phyloP scores from a whole-genome alignment of 2,797 vertebrate genomes.

The Holocentrus rufus region DNA sequence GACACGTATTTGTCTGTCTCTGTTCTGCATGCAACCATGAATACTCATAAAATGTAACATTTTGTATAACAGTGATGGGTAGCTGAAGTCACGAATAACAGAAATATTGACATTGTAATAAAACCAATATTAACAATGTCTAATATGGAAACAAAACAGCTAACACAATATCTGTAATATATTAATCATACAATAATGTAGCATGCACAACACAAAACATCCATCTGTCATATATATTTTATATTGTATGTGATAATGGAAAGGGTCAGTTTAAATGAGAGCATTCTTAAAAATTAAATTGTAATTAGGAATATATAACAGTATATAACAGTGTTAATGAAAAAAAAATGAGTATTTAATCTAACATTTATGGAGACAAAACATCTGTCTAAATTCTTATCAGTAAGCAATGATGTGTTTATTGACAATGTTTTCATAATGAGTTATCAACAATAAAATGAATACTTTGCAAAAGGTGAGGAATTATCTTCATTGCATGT shows the following conservation, averaged over 20 bases:
- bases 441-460: background rate
- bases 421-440: background rate
- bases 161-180: background rate
- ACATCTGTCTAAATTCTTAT: background rate
- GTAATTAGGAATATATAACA: background rate
- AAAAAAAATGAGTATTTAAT: too few relatives aligned
- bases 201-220: too few relatives aligned
- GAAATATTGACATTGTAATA: conserved; percentile 1
- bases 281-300: background rate
- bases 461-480: background rate
- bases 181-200: conserved; percentile 8
- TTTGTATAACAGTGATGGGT: conserved; percentile 16
- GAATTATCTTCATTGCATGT: background rate
- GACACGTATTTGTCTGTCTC: conserved; percentile 60
- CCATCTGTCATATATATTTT: too few relatives aligned
- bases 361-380: background rate
- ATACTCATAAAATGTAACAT: conserved; percentile 37
- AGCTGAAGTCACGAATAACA: background rate
- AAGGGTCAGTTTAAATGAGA: too few relatives aligned
- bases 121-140: conserved; percentile 3
- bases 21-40: conserved; percentile 53
- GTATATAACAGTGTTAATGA: too few relatives aligned
- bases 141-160: background rate
- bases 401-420: background rate
- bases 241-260: too few relatives aligned